Evolutionary conservation across 2,113 vertebrate genomes (phyloP), one percentile per base, ranked within the genome.

Genomic region (Vombatus ursinus): DNA sequence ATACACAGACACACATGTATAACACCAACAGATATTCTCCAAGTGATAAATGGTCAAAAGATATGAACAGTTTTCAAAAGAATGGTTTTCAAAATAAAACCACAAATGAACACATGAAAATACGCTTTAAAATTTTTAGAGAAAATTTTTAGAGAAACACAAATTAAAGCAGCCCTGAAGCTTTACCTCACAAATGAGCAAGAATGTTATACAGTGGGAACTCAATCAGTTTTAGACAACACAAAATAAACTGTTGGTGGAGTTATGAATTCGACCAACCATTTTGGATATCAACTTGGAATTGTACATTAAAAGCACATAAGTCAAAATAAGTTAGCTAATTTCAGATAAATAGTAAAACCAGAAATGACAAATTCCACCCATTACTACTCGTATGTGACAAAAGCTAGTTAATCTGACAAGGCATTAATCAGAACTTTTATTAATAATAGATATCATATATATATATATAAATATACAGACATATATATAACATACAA

Each of bases 381-480:
- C 50, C 50, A 94, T 28, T 44, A 84, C 12, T 23, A 52, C 92
- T 31, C 49, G 25, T 44, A 92, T 37, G 48, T 31, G 28, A 93
- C 91, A 94, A 96, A 94, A 96, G 94, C 23, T 51, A 50, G 61
- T 89, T 95, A 61, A 91, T 44, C 84, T 8, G 28, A 94, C 0
- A 89, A 93, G 50, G 44, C 91, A 94, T 90, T 5, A 92, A 28
- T 57, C 68, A 53, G 5, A 89, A 52, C 52, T n/a, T 91, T 94
- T 31, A 92, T n/a, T 23, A 89, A 57, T 57, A 57, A 68, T 31
- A 16, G 31, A 90, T 91, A 52, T 9, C 50, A 92, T 48, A 90
- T 37, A 48, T 44, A 8, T 90, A 26, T 10, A 94, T 49, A 49
- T 49, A 49, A 3, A 49, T 49, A 49, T 49, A 49, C 48, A 49